Evolutionary conservation across 23 tunicate genomes (phyloP).

Genomic region (Trididemnum miniatum): DNA sequence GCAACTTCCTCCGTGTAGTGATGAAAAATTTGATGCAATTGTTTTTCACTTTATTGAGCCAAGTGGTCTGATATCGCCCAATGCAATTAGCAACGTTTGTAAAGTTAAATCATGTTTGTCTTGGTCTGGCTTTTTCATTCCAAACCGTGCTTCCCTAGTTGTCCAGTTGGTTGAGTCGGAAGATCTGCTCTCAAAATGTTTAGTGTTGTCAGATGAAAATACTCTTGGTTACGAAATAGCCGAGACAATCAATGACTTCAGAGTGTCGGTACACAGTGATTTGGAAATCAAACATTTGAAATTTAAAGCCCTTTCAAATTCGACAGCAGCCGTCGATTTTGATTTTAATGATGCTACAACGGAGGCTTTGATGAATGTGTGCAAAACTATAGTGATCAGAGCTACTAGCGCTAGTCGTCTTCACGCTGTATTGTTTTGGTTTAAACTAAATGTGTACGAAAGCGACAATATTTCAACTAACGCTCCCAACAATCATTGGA

Average conservation of each 20-base stretch:
- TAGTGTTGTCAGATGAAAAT: slow-evolving; percentile 49
- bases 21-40: slow-evolving; percentile 32
- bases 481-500: slow-evolving; percentile 43
- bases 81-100: slow-evolving; percentile 17
- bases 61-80: slow-evolving; percentile 56
- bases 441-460: slow-evolving; percentile 41
- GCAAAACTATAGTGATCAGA: slow-evolving; percentile 24
- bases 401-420: slow-evolving; percentile 22
- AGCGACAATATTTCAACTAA: slow-evolving; percentile 29
- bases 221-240: slow-evolving; percentile 73
- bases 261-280: slow-evolving; percentile 58
- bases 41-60: slow-evolving; percentile 58
- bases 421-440: slow-evolving; percentile 74
- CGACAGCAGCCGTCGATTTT: neutral
- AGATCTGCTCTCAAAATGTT: slow-evolving; percentile 60
- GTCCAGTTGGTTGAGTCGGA: slow-evolving; percentile 44
- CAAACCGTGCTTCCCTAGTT: slow-evolving; percentile 37
- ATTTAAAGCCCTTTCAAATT: neutral
- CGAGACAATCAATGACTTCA: slow-evolving; percentile 40
- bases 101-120: slow-evolving; percentile 29
- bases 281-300: slow-evolving; percentile 31
- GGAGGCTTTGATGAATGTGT: neutral
- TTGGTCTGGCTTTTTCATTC: slow-evolving; percentile 34
- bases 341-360: slow-evolving; percentile 14
- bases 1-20: neutral